phyloP scores from a whole-genome alignment of 1,140 invertebrate genomes.

The Ceratosolen fusciceps region DNA sequence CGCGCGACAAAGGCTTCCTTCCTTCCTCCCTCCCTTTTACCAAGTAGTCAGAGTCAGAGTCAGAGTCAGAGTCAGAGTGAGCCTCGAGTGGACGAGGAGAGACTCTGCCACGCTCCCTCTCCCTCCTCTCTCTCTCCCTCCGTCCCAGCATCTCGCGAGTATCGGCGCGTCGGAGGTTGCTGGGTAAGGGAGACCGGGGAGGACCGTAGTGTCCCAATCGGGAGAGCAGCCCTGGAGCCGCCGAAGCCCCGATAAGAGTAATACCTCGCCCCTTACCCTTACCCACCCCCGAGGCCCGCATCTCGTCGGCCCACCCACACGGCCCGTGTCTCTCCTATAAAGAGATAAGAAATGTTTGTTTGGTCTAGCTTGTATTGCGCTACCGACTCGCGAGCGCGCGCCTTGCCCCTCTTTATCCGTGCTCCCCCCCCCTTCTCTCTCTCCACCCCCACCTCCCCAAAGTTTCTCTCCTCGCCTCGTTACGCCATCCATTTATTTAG shows the following conservation, averaged over 20 bases:
- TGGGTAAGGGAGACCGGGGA: conserved; percentile 42
- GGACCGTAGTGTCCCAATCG: conserved; percentile 47
- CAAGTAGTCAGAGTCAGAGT: too few species aligned
- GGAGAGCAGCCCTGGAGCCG: conserved; percentile 41
- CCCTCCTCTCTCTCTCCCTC: too few species aligned
- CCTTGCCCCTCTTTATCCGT: conserved; percentile 25
- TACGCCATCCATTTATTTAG: conserved; percentile 29
- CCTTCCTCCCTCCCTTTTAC: neutral
- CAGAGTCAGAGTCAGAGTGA: neutral
- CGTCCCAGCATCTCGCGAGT: too few species aligned
- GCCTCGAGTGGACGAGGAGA: conserved; percentile 11
- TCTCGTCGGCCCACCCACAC: too few species aligned
- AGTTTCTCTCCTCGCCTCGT: neutral
- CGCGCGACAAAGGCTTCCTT: conserved; percentile 46
- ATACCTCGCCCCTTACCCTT: conserved; percentile 29
- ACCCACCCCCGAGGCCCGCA: too few species aligned
- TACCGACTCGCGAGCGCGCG: conserved; percentile 35
- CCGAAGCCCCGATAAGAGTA: conserved; percentile 54
- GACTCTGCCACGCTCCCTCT: too few species aligned
- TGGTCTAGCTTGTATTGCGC: conserved; percentile 53
- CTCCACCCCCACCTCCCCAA: neutral
- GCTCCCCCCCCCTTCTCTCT: neutral
- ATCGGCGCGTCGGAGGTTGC: too few species aligned
- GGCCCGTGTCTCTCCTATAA: conserved; percentile 30
- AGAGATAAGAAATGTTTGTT: conserved; percentile 64